Percentiles rank a stretch among this genome's conserved stretches.
Evolutionary conservation across 2,888 invertebrate genomes (phyloP).

Genomic region (Andrena praecox): DNA sequence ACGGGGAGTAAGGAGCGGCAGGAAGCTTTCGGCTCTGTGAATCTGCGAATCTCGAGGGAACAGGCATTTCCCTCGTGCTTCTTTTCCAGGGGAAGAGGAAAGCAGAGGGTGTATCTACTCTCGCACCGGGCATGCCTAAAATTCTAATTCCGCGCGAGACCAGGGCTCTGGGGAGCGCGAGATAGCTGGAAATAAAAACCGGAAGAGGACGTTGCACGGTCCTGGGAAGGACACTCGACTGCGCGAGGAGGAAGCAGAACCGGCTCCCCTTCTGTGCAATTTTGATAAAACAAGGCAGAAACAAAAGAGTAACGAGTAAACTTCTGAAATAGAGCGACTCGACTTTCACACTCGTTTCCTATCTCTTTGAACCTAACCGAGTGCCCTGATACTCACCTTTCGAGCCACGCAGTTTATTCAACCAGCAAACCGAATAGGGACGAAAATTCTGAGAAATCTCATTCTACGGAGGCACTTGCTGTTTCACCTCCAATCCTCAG

Average conservation of each 20-base stretch:
- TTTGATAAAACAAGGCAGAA: not conserved
- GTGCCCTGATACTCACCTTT: too few species aligned
- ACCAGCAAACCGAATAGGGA: not conserved
- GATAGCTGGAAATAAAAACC: conserved; percentile 13
- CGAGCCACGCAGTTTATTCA: too few species aligned
- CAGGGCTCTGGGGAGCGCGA: not conserved
- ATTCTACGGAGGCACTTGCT: not conserved
- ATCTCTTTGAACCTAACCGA: too few species aligned
- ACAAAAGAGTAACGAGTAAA: not conserved
- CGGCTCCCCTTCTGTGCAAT: not conserved
- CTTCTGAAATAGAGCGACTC: too few species aligned
- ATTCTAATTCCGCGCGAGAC: conserved; percentile 34
- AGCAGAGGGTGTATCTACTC: conserved; percentile 1
- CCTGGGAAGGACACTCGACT: not conserved
- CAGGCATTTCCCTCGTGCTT: not conserved
- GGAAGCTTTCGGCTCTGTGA: conserved; percentile 14
- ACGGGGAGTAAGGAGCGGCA: conserved; percentile 5
- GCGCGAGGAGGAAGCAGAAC: not conserved
- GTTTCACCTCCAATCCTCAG: not conserved
- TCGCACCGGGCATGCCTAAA: conserved; percentile 14
- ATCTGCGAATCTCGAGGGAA: conserved; percentile 30
- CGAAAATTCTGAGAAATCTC: not conserved
- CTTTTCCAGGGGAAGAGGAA: not conserved
- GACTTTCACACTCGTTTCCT: too few species aligned
- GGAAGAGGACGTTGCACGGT: not conserved